Evolutionary conservation across 2,113 vertebrate species (phyloP).

Genomic region (Nibea albiflora): DNA sequence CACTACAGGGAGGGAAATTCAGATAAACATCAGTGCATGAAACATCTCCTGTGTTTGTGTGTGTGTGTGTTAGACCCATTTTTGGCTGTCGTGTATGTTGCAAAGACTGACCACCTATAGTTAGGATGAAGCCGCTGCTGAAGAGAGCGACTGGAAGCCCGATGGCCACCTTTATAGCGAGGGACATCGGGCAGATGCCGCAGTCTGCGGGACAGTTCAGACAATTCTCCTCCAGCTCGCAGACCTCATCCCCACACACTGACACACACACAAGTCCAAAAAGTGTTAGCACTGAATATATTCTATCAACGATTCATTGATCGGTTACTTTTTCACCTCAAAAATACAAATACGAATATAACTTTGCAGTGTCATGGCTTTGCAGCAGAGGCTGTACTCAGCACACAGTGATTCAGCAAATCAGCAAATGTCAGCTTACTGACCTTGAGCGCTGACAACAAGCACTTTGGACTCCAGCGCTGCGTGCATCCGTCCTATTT

Average conservation of each 20-base stretch:
- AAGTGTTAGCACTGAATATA: neutral
- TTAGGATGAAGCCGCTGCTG: conserved; percentile 83
- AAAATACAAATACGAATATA: too few relatives aligned
- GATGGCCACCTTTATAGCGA: conserved; percentile 80
- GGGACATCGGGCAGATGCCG: conserved; percentile 83
- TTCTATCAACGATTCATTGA: neutral
- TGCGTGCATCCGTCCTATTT: conserved; percentile 83
- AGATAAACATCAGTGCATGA: conserved; percentile 18
- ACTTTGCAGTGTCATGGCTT: neutral
- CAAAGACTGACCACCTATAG: conserved; percentile 79
- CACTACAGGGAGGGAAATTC: conserved; percentile 69
- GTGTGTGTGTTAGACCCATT: neutral
- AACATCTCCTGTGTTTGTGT: neutral
- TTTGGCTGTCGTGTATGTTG: neutral
- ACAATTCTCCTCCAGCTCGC: conserved; percentile 82
- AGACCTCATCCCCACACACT: conserved; percentile 84
- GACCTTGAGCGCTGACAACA: conserved; percentile 84
- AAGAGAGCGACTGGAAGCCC: conserved; percentile 83
- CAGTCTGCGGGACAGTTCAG: conserved; percentile 85
- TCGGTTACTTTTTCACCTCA: neutral
- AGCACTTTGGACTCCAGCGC: conserved; percentile 83
- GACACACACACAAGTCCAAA: conserved; percentile 7
- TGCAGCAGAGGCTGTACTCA: neutral
- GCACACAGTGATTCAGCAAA: neutral
- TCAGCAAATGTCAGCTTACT: conserved; percentile 14